Percentiles rank a stretch among this genome's conserved stretches.
phyloP scores from a whole-genome alignment of 2,888 invertebrate genomes.

The Scotopteryx bipunctaria region DNA sequence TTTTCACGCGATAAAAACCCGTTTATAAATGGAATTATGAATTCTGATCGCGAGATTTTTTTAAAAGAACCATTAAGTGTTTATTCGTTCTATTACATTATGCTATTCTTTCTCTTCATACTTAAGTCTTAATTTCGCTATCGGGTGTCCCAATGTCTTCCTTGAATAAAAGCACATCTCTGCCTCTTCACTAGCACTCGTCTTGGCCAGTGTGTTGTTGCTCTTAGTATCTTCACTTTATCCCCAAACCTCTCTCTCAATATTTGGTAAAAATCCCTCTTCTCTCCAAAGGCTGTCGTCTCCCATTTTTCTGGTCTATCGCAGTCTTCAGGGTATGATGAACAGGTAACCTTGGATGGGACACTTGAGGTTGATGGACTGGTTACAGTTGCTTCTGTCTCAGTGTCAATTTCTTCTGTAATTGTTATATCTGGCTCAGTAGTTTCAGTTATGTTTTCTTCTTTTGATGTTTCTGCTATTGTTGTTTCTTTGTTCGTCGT shows the following conservation, averaged over 20 bases:
- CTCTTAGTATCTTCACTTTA: constrained; percentile 49
- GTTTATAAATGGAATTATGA: no score
- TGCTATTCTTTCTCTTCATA: no score
- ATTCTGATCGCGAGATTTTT: no score
- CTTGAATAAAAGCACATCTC: constrained; percentile 8
- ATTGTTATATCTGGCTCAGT: neutral
- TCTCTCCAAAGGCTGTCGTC: constrained; percentile 64
- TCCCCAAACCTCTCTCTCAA: constrained; percentile 57
- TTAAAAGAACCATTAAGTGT: no score
- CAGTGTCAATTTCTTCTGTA: neutral
- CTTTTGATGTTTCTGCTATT: constrained; percentile 13
- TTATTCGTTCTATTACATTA: no score
- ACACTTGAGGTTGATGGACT: neutral
- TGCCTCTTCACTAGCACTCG: constrained; percentile 1
- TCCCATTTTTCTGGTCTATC: constrained; percentile 65
- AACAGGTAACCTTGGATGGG: constrained; percentile 23
- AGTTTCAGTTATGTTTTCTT: neutral
- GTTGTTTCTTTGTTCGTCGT: constrained; percentile 6
- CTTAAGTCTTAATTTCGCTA: no score
- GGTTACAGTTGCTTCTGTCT: neutral
- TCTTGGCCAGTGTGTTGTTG: constrained; percentile 57
- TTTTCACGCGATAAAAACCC: no score
- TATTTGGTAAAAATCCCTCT: constrained; percentile 66
- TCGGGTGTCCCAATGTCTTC: constrained; percentile 17
- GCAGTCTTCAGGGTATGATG: constrained; percentile 45